Percentiles rank a stretch among this genome's conserved stretches.
Conservation (phyloP, 2,113 vertebrate species). For the Tragelaphus imberbis region DNA sequence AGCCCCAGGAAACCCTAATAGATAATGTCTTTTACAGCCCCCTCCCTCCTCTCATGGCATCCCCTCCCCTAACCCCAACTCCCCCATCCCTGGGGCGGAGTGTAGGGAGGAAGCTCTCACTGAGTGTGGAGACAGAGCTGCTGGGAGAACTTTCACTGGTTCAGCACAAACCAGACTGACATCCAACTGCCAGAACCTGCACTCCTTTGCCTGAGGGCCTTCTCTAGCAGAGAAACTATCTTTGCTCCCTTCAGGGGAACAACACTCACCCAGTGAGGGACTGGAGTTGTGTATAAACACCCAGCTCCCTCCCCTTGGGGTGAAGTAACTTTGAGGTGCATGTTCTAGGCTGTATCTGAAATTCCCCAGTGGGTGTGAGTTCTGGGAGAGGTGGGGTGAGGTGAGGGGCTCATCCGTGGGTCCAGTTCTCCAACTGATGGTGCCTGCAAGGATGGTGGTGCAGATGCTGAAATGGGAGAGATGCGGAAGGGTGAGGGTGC, state of each 20-base stretch:
- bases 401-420: neutral
- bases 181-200: neutral
- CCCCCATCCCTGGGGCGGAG: neutral
- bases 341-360: neutral
- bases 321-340: neutral
- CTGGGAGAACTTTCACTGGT: neutral
- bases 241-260: neutral
- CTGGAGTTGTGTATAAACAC: neutral
- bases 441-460: neutral
- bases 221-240: neutral
- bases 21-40: neutral
- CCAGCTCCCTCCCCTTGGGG: neutral
- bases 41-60: neutral
- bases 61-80: neutral
- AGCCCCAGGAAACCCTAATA: neutral
- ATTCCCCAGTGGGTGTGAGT: neutral
- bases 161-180: neutral
- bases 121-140: neutral
- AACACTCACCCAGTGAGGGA: neutral
- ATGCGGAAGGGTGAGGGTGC: neutral
- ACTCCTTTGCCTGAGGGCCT: slow-evolving; percentile 34
- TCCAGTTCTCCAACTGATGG: neutral
- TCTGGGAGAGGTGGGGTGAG: neutral
- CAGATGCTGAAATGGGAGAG: neutral
- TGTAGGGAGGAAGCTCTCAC: neutral